Percentiles rank a stretch among this genome's conserved stretches.
These are phyloP conservation scores for Gasterosteus nipponicus DNA, from an alignment of 2,113 vertebrate species.

Conservation along the genomic window DNA sequence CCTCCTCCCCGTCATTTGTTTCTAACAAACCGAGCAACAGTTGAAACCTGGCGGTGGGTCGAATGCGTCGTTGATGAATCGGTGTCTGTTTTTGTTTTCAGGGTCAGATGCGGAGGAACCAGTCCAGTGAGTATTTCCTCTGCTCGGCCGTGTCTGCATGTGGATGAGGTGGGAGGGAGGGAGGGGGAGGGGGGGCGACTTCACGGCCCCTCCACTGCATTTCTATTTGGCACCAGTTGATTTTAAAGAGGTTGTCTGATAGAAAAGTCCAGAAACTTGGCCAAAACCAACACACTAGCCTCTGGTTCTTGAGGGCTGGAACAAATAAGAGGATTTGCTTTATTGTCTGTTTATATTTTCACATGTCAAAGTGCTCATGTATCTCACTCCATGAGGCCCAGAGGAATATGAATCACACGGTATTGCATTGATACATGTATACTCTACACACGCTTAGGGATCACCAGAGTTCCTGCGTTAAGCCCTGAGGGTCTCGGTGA, in stretches of 20 bases:
- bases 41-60: constrained; percentile 4
- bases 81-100: constrained; percentile 81
- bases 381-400: neutral
- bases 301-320: constrained; percentile 40
- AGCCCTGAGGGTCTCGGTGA: constrained; percentile 74
- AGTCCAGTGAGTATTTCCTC: constrained; percentile 91
- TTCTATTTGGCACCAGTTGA: constrained; percentile 67
- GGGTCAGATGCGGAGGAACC: constrained; percentile 93
- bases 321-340: constrained; percentile 70
- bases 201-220: constrained; percentile 48
- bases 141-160: constrained; percentile 43
- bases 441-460: constrained; percentile 74
- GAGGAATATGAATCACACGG: neutral
- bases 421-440: constrained; percentile 64
- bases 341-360: constrained; percentile 72
- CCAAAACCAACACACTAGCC: constrained; percentile 73
- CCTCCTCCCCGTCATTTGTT: neutral
- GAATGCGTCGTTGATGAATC: constrained; percentile 59
- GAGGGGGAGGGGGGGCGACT: constrained; percentile 32
- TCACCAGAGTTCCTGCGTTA: constrained; percentile 66
- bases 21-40: constrained; percentile 10
- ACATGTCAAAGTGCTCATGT: constrained; percentile 47
- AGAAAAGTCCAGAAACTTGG: constrained; percentile 48
- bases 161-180: constrained; percentile 35
- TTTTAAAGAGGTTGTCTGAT: constrained; percentile 66